Percentiles rank a stretch among this genome's conserved stretches.
Conservation (phyloP, 2,113 vertebrate genomes). For the Vimba vimba region DNA sequence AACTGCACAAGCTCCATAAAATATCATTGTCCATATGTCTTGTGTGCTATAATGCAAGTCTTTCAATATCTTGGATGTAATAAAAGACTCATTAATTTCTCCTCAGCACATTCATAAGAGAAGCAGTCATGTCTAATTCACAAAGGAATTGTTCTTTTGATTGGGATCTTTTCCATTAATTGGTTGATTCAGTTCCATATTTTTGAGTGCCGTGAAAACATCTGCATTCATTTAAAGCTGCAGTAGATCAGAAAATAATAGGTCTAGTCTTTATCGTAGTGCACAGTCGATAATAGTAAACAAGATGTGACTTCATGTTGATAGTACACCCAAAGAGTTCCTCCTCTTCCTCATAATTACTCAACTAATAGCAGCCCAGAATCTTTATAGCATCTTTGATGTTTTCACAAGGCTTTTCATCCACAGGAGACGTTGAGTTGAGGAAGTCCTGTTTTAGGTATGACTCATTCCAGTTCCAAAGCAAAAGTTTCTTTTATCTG, state of each 20-base stretch:
- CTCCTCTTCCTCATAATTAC: constrained; percentile 27
- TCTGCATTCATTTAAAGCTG: constrained; percentile 26
- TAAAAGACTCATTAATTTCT: background rate
- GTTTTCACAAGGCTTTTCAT: background rate
- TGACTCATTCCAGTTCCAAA: constrained; percentile 17
- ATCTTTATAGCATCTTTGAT: constrained; percentile 16
- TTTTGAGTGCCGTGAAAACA: constrained; percentile 1
- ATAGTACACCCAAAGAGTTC: background rate
- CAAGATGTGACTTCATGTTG: background rate
- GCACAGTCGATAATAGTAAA: background rate
- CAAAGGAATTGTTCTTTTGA: background rate
- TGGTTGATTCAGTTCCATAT: constrained; percentile 4
- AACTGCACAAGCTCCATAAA: background rate
- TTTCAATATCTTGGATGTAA: background rate
- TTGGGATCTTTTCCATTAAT: background rate
- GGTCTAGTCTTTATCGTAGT: background rate
- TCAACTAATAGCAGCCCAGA: constrained; percentile 21
- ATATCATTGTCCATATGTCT: background rate
- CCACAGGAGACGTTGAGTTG: background rate
- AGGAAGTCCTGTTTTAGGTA: constrained; percentile 9
- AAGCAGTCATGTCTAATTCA: background rate
- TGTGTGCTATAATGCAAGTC: background rate
- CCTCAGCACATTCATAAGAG: background rate
- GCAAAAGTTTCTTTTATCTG: constrained; percentile 7
- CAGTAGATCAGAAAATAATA: constrained; percentile 19